A percentile compares a stretch with the other conserved stretches of the same genome.
phyloP scores from a whole-genome alignment of 1,140 invertebrate genomes.

The Plectrocnemia conspersa region DNA sequence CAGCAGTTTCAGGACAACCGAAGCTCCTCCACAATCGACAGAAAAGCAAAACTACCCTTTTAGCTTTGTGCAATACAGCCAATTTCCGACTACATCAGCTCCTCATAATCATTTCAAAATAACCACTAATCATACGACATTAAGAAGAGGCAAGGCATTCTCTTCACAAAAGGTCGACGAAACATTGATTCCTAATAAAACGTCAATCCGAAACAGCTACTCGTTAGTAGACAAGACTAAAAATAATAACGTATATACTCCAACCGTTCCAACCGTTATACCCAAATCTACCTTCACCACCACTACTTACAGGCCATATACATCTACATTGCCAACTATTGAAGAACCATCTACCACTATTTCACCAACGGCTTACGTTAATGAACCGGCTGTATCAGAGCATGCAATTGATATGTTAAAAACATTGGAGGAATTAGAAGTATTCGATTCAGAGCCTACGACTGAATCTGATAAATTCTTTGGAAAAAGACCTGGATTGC shows the following conservation, averaged over 20 bases:
- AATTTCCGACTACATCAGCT: constrained; percentile 23
- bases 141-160: constrained; percentile 21
- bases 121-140: constrained; percentile 1
- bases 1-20: neutral
- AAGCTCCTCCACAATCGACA: neutral
- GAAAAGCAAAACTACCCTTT: constrained; percentile 10
- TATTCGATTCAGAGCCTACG: constrained; percentile 22
- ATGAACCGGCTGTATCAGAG: constrained; percentile 37
- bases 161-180: constrained; percentile 11
- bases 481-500: constrained; percentile 53
- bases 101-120: constrained; percentile 13
- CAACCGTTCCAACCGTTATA: constrained; percentile 32
- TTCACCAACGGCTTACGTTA: constrained; percentile 36
- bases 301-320: too few relatives aligned
- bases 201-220: constrained; percentile 15
- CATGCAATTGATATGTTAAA: constrained; percentile 48
- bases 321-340: too few relatives aligned
- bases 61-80: constrained; percentile 27
- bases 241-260: constrained; percentile 22
- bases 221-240: constrained; percentile 14
- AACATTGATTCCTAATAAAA: constrained; percentile 3
- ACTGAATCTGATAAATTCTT: constrained; percentile 41
- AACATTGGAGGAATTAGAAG: constrained; percentile 40
- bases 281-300: constrained; percentile 28
- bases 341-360: constrained; percentile 16